Evolutionary conservation across 2,797 vertebrate species (phyloP).

Genomic region (Champsocephalus esox): DNA sequence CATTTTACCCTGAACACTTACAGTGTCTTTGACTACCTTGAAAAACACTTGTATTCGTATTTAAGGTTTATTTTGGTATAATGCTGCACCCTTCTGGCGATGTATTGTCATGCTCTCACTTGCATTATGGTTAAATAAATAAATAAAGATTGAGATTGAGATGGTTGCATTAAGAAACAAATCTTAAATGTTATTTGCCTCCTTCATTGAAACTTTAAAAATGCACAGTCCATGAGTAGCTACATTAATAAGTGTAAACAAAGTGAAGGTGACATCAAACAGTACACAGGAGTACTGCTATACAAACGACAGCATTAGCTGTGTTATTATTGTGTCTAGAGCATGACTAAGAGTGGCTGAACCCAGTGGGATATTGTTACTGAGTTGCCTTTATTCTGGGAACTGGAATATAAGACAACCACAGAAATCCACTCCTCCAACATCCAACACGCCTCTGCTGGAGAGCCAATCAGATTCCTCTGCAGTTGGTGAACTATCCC

Average conservation of each 20-base stretch:
- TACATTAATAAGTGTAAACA: neutral
- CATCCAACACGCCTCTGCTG: conserved; percentile 47
- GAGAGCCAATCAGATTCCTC: conserved; percentile 62
- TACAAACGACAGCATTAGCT: neutral
- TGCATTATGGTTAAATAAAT: no score
- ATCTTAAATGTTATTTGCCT: neutral
- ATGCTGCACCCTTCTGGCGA: neutral
- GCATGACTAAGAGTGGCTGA: no score
- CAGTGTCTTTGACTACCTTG: no score
- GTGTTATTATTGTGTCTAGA: neutral
- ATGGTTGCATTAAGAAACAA: neutral
- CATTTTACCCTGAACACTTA: no score
- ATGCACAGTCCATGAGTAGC: neutral
- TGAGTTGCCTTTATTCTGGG: conserved; percentile 8
- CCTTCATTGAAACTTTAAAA: neutral
- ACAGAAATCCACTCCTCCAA: conserved; percentile 1
- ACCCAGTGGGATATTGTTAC: no score
- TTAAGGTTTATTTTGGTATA: neutral
- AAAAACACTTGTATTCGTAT: no score
- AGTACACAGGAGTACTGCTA: neutral
- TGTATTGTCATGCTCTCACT: neutral
- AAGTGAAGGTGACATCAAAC: neutral
- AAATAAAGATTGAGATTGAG: neutral
- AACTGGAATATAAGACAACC: conserved; percentile 17
- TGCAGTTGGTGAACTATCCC: neutral